Base-by-base conservation (phyloP, 2,113 vertebrate species). In the Nothobranchius kuhntae region DNA sequence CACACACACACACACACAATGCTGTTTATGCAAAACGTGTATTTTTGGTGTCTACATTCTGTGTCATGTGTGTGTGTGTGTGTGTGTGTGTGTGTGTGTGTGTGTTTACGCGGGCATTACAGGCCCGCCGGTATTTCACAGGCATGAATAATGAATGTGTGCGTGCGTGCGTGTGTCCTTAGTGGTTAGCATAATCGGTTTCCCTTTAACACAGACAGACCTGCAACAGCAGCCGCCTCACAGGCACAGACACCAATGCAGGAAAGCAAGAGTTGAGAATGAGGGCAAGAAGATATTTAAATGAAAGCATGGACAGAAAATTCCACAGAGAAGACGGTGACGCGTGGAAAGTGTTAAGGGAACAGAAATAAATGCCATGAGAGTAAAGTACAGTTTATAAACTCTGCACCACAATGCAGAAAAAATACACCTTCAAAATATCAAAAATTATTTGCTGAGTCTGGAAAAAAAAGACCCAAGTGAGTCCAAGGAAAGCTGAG, bases 141-240 rank as follows among this genome's bases (percentile, higher is more conserved):
- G 30, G 2, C 30, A 30, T 30, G 30, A 30, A 30, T 30, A 30
- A 30, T 30, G 30, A 30, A 30, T 30, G 30, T 30, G 30, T 4
- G 30, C 30, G 30, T 30, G 30, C 4, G 30, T 30, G 30, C 4
- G 30, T 30, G 30, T 30, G 30, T 30, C 30, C 30, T 30, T 30
- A 30, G 30, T 30, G 2, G 30, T 30, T 30, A 30, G 30, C 30
- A 30, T 4, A 30, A 30, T 30, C 30, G 2, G 30, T 30, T 3
- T 30, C 3, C 30, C 30, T 30, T 30, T 30, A 30, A 65, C 62
- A 65, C 76, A 86, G 80, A 82, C 82, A 86, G 81, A 79, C 76
- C 85, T 73, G 80, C 78, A 7, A 36, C 65, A 64, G 85, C 56
- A 57, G 53, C 1, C 67, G 56, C 42, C 78, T 72, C 85, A 80